These are phyloP conservation scores for Coelopa frigida DNA, from an alignment of 1,140 invertebrate genomes.

Conservation along the genomic window DNA sequence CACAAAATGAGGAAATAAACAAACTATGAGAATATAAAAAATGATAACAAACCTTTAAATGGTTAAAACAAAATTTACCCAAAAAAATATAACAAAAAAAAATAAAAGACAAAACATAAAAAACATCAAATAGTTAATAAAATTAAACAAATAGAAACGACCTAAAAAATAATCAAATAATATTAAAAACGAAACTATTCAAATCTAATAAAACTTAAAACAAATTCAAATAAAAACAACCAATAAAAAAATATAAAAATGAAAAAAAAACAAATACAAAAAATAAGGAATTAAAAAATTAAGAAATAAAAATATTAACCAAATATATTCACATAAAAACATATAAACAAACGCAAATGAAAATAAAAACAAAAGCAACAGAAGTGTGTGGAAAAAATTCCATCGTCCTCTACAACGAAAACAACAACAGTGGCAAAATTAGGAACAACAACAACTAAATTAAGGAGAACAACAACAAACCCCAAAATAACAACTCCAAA, in stretches of 20 bases:
- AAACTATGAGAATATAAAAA: no score
- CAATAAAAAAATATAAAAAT: slow-evolving; percentile 6
- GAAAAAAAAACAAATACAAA: slow-evolving; percentile 7
- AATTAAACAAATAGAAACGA: slow-evolving; percentile 2
- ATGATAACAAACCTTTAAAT: no score
- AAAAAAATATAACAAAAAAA: not conserved
- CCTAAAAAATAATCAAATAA: slow-evolving; percentile 10
- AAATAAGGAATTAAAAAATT: slow-evolving; percentile 15
- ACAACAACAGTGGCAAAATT: not conserved
- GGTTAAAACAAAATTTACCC: no score
- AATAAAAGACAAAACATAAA: not conserved
- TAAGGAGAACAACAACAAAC: not conserved
- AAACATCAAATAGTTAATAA: not conserved
- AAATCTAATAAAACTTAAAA: not conserved
- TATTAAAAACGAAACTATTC: slow-evolving; percentile 7
- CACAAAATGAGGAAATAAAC: no score
- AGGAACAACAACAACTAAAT: not conserved
- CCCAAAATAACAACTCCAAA: no score
- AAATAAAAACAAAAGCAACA: not conserved
- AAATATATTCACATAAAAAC: no score
- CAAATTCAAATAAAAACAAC: not conserved
- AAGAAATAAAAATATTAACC: slow-evolving; percentile 4
- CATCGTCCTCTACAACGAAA: not conserved
- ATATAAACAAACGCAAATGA: no score
- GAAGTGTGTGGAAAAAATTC: not conserved